Base-by-base conservation (phyloP, 2,888 invertebrate genomes). In the Drosophila eohydei region DNA sequence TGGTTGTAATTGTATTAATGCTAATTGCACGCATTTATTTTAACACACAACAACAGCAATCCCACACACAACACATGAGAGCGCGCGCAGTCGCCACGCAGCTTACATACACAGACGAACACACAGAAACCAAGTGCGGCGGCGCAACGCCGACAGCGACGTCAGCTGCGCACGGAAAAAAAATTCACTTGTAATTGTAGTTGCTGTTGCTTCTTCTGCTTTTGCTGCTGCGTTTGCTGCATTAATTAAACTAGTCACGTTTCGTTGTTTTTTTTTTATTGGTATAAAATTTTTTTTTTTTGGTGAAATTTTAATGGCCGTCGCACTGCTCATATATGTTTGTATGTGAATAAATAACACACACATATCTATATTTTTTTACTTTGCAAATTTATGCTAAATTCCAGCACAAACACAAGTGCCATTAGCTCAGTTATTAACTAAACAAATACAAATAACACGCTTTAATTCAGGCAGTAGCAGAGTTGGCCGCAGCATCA, bases 171-270 rank as follows among this genome's bases (percentile, higher is more conserved):
- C 71, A 77, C 69, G 40, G 60, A 58, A 56, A 46, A 55, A 52
- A 74, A 82, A 78, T 63, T 78, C 78, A 87, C 82, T 87, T 84
- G 83, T 73, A 73, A 70, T 75, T 81, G 68, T 71, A 76, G 69
- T 34, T 55, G 77, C 32, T 65, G 59, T 34, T 67, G 55, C 61
- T 77, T 43, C 55, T 16, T 50, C 16, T 76, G 57, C 55, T 50
- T 52, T 12, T 72, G 59, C 65, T 62, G 60, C 46, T 63, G 54
- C 52, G 56, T 65, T 55, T 64, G 78, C 67, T 82, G 77, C 81
- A 83, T 77, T 74, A 82, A 84, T 87, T 78, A 82, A 87, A 84
- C 83, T 76, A 75, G 87, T 84, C 83, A 84, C 83, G 83, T 87
- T 86, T 83, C 65, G 67, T 66, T 52, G 69, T 69, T 54, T 57